Conservation (phyloP, 1,140 invertebrate species). For the Ips typographus region DNA sequence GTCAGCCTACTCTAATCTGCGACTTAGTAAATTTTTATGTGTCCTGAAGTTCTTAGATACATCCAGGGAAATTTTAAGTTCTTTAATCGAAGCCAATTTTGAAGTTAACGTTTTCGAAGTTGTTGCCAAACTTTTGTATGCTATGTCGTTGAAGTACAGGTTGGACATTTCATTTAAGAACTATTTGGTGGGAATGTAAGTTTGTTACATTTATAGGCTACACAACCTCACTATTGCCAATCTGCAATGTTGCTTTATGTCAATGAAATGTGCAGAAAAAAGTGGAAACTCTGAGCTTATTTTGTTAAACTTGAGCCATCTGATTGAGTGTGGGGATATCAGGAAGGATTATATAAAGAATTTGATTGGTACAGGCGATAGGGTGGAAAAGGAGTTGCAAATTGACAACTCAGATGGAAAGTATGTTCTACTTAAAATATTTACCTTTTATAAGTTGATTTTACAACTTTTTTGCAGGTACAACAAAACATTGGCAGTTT, state of each 20-base stretch:
- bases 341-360: slow-evolving; percentile 13
- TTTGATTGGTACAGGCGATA: slow-evolving; percentile 8
- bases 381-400: not conserved
- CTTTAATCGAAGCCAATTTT: not conserved
- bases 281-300: slow-evolving; percentile 1
- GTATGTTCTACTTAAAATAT: not conserved
- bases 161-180: not conserved
- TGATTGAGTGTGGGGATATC: not conserved
- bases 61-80: not conserved
- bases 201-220: slow-evolving; percentile 14
- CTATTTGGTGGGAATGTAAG: not conserved
- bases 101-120: not conserved
- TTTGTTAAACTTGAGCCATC: not conserved
- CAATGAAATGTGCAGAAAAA: slow-evolving; percentile 16
- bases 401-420: slow-evolving; percentile 1
- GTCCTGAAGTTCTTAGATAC: slow-evolving; percentile 26
- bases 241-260: slow-evolving; percentile 23
- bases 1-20: slow-evolving; percentile 31
- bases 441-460: not conserved
- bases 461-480: slow-evolving; percentile 2
- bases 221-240: slow-evolving; percentile 22
- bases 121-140: slow-evolving; percentile 8
- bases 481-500: slow-evolving; percentile 21
- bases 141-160: slow-evolving; percentile 15
- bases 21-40: slow-evolving; percentile 18